Evolutionary conservation across 2,797 vertebrate genomes (phyloP), one percentile per base, ranked within the genome.

Genomic region (Channa striata): DNA sequence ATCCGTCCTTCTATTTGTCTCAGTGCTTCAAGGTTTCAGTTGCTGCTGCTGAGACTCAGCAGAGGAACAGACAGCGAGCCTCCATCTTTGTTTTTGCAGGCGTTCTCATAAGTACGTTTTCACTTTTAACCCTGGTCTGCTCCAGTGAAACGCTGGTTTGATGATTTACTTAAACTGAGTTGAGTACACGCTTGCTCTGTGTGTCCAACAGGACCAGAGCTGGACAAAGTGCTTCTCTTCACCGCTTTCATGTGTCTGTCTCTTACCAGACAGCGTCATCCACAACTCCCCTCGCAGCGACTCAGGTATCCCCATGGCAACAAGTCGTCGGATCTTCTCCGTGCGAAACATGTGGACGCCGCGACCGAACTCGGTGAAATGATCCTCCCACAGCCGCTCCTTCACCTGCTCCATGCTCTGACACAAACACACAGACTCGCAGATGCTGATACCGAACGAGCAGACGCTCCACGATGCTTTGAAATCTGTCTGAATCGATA

Each of bases 271-370:
- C 23, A 98, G 95, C 0, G 94, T 93, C 61, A 98, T 96, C 98
- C 98, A 99, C 56, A 99, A 94, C 90, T 95, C 95, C 47, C 97
- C 98, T 11, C 98, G 91, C 63, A 99, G 90, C 0, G 95, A 95
- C 77, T 98, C 96, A 0, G 98, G 97, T 67, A 99, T 96, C 70
- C 98, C 97, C 95, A 96, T 96, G 62, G 96, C 95, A 50, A 97
- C 96, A 14, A 99, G 95, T 59, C 94, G 96, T 42, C 95, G 95
- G 78, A 96, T 96, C 83, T 96, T 96, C 67, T 97, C 96, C 0
- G 97, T 99, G 82, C 95, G 96, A 74, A 99, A 99, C 97, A 99
- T 98, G 86, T 97, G 97, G 52, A 98, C 95, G 0, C 96, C 96
- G 1, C 95, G 95, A 23, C 97, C 98, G 0, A 96, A 98, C 70